phyloP scores from a whole-genome alignment of 2,888 invertebrate species.

The Boloria selene region DNA sequence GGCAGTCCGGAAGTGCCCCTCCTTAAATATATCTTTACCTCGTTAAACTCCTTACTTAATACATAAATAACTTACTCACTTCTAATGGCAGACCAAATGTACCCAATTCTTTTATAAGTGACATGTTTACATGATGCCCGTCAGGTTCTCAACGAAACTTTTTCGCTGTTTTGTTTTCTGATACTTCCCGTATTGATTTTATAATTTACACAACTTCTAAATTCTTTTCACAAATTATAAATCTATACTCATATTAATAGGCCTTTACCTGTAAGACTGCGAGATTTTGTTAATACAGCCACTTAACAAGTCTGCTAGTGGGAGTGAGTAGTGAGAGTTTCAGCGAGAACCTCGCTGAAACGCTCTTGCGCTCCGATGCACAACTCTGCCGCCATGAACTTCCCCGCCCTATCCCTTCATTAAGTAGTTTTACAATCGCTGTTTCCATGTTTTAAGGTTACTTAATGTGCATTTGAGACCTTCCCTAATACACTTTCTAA shows the following conservation, averaged over 20 bases:
- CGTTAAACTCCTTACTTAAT: slow-evolving; percentile 28
- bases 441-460: slow-evolving; percentile 55
- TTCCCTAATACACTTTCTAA: slow-evolving; percentile 26
- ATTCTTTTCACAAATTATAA: no score
- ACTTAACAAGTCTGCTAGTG: background rate
- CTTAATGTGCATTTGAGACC: slow-evolving; percentile 57
- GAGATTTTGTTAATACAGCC: slow-evolving; percentile 10
- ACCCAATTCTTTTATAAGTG: background rate
- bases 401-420: slow-evolving; percentile 59
- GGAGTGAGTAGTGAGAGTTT: background rate
- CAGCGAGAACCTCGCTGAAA: slow-evolving; percentile 11
- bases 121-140: slow-evolving; percentile 12
- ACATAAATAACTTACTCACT: slow-evolving; percentile 12
- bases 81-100: slow-evolving; percentile 9
- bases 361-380: slow-evolving; percentile 12
- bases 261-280: background rate
- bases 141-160: background rate
- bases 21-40: slow-evolving; percentile 73
- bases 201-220: background rate
- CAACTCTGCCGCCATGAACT: slow-evolving; percentile 44
- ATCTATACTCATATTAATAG: no score
- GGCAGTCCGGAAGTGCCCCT: slow-evolving; percentile 88
- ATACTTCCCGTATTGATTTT: background rate
- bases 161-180: background rate
- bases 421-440: slow-evolving; percentile 60